Evolutionary conservation across 2,888 invertebrate genomes (phyloP).

Genomic region (Prosopocoilus inquinatus): DNA sequence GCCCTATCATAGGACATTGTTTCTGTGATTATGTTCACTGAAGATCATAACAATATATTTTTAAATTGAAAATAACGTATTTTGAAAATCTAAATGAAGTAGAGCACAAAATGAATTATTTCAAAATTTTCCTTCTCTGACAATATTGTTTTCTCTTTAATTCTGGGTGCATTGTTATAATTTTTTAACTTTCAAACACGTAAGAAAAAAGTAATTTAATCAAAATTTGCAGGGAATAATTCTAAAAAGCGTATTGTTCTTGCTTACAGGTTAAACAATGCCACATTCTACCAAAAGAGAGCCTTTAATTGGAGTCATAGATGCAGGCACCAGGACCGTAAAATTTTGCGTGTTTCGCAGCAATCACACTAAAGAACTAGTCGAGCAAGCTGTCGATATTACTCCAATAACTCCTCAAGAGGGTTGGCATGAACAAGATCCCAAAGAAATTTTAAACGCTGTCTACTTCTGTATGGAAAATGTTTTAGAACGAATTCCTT

Average conservation of each 20-base stretch:
- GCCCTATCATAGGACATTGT: no score
- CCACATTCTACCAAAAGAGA: slow-evolving; percentile 14
- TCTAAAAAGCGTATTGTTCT: neutral
- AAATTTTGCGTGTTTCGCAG: slow-evolving; percentile 69
- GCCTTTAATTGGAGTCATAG: slow-evolving; percentile 82
- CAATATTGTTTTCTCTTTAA: no score
- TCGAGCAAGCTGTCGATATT: slow-evolving; percentile 79
- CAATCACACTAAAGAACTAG: slow-evolving; percentile 74
- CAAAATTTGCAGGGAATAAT: no score
- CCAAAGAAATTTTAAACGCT: slow-evolving; percentile 76
- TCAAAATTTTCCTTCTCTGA: no score
- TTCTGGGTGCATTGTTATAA: no score
- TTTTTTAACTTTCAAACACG: no score
- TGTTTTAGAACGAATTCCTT: slow-evolving; percentile 52
- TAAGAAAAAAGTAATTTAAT: no score
- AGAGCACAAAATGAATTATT: no score
- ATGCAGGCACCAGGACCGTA: slow-evolving; percentile 89
- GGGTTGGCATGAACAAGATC: slow-evolving; percentile 95
- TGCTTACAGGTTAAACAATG: slow-evolving; percentile 8
- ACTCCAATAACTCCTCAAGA: slow-evolving; percentile 77
- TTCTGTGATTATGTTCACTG: no score
- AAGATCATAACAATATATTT: no score
- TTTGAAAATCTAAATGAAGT: no score
- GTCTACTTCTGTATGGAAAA: slow-evolving; percentile 77
- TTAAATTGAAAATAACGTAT: no score